Base-by-base conservation (phyloP, 2,888 invertebrate species). In the Itoplectis maculator region DNA sequence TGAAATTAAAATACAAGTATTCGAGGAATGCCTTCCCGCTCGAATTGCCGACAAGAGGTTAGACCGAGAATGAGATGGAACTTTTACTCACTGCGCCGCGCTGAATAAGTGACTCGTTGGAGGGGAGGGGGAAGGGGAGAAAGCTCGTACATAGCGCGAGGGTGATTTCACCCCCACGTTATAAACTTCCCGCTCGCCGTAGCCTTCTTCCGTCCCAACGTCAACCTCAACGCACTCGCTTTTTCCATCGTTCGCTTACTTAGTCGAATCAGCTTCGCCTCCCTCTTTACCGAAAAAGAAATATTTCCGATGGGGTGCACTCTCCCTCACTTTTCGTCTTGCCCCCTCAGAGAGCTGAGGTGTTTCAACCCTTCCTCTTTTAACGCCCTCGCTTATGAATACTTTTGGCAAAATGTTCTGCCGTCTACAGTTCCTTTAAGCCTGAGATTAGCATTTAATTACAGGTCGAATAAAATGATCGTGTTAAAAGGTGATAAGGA, bases 271-370 rank as follows among this genome's bases (percentile, higher is more conserved):
- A 69, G 20, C 51, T 54, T 65, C 59, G 9, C n/a, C n/a, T 56
- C 45, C 51, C 42, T 49, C 47, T 56, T 72, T 56, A 56, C 18
- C 54, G 42, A 42, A 51, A 35, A 51, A 63, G 45, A 69, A 79
- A 79, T 73, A 54, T 79, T 79, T 74, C 61, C 69, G 69, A 74
- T 59, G 74, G 73, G 59, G 61, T 74, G 68, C 49, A 79, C 61
- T 61, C 45, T 45, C 54, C n/a, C 51, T 49, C 49, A 54, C 56
- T n/a, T n/a, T n/a, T 49, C 13, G 3, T 29, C 11, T 13, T 40
- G 35, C 29, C 40, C 73, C 66, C 29, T 29, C 29, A 29, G 29
- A 5, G 29, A 29, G 29, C 5, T 2, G 29, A 29, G 29, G 29
- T 5, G 5, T 79, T 69, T n/a, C 45, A 37, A 54, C 61, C 37